Evolutionary conservation across 2,888 invertebrate genomes (phyloP), one percentile per base, ranked within the genome.

Genomic region (Heliconius sara): DNA sequence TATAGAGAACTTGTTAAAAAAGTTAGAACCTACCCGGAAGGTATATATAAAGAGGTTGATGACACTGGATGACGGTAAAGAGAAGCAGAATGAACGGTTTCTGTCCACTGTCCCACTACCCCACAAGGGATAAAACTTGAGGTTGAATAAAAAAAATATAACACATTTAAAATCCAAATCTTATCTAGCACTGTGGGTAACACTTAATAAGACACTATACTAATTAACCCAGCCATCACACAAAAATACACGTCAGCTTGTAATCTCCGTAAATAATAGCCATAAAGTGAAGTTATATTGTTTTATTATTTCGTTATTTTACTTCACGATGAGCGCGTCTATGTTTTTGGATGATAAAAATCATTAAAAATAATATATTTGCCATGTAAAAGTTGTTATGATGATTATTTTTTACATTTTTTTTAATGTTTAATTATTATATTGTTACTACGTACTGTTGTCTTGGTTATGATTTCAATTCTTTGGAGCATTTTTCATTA

Each of bases 251-350:
- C 78, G 75, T 30, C 72, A 75, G 75, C 60, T 75, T 79, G 71
- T 75, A 80, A 82, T 80, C 80, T 75, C 80, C 60, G 78, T 78
- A 80, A 79, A 79, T 79, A 81, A 82, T 79, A 79, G 80, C 78
- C 70, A 80, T 80, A 79, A 79, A 77, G 30, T 71, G 52, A 74
- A 79, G 80, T 82, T 80, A 80, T 80, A 80, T 82, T 75, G 76
- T 79, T 68, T 76, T 80, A 77, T 76, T 77, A 76, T 76, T 72
- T 65, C 43, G 78, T 75, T 75, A 57, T 34, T 81, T 78, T 73
- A 66, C 57, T 73, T 73, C 73, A 73, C 73, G 34, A 34, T 73
- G 73, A 60, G 34, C 73, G 75, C 65, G 25, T 75, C 65, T 65
- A 68, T 74, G 68, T 74, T 74, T 77, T 79, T 60, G 47, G 65